phyloP scores from a whole-genome alignment of 2,888 invertebrate species.

The Margaritifera margaritifera region DNA sequence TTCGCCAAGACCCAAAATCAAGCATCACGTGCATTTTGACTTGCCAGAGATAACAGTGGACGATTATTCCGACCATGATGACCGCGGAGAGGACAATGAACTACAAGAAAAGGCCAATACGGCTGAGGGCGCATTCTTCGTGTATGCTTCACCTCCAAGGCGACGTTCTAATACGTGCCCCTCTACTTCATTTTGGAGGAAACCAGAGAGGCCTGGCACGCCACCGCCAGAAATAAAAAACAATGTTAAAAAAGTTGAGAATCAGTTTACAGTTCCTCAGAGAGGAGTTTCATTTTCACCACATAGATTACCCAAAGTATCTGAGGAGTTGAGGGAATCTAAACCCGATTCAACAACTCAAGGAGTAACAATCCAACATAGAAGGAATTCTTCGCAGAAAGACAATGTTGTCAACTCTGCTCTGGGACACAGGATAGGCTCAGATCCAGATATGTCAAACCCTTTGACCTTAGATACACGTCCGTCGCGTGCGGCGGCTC shows the following conservation, averaged over 20 bases:
- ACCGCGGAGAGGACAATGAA: constrained; percentile 20
- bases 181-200: constrained; percentile 27
- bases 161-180: constrained; percentile 39
- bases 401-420: constrained; percentile 3
- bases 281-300: constrained; percentile 33
- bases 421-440: background rate
- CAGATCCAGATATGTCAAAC: background rate
- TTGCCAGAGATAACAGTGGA: constrained; percentile 40
- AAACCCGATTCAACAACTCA: background rate
- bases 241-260: constrained; percentile 18
- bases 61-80: constrained; percentile 37
- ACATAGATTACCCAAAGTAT: constrained; percentile 23
- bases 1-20: constrained; percentile 22
- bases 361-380: too few species aligned
- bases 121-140: constrained; percentile 36
- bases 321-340: constrained; percentile 25
- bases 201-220: constrained; percentile 3
- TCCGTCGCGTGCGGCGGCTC: background rate
- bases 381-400: background rate
- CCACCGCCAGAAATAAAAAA: constrained; percentile 17
- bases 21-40: constrained; percentile 31
- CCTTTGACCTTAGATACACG: constrained; percentile 2
- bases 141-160: constrained; percentile 37
- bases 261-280: constrained; percentile 19
- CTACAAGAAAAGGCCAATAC: constrained; percentile 31